Evolutionary conservation across 2,888 invertebrate genomes (phyloP), one percentile per base, ranked within the genome.

Genomic region (Campoplex capitator): DNA sequence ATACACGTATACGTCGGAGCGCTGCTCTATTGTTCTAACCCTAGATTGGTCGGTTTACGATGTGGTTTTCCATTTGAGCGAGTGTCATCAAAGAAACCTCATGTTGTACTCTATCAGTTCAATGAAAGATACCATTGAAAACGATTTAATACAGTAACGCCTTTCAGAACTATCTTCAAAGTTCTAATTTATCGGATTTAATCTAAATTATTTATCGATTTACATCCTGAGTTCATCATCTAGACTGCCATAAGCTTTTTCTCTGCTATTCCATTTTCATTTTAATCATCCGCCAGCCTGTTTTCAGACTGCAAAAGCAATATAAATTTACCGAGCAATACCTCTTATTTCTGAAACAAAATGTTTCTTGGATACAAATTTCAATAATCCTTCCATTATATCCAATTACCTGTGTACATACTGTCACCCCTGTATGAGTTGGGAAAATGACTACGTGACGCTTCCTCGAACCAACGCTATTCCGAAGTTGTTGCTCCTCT

Each of bases 41-140:
- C 28, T 13, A 18, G 35, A 62, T 13, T 38, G 62, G 23, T 51
- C 56, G 45, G 45, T 68, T 54, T 70, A 70, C 75, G 68, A 45
- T 80, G 74, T 62, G 75, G 80, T 81, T 77, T 73, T 77, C 71
- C 67, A 58, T 71, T 73, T 18, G 76, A 65, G 54, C 56, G 56
- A 65, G 6, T 71, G 13, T 77, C 45, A 65, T 73, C 73, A 75
- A 80, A 84, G 80, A 65, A 71, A 51, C 42, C 73, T 65, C 51
- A 3, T 38, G 38, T 38, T 42, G 75, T 28, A 80, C 80, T 70
- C 76, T 8, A 68, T 56, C 54, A 65, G 35, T 58, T 23, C 3
- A 65, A n/a, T 42, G 68, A n/a, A 9, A 9, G 18, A 51, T 18
- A 16, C 13, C 6, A n/a, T n/a, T 38, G 8, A 38, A n/a, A n/a